phyloP scores from a whole-genome alignment of 2,888 invertebrate species.

The Caradrina kadenii region DNA sequence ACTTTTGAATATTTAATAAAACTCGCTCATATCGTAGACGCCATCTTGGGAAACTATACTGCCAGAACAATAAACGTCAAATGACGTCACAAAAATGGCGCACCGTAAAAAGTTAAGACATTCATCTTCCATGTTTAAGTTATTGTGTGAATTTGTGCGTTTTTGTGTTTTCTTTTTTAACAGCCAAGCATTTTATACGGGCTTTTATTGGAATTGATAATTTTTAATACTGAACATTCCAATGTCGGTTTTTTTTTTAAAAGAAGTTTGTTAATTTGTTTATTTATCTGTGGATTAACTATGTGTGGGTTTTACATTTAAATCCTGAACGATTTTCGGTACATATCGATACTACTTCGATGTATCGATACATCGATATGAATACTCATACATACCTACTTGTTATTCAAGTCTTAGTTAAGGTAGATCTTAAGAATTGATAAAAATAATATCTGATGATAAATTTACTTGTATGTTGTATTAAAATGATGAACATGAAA shows the following conservation, averaged over 20 bases:
- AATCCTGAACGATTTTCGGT: slow-evolving; percentile 61
- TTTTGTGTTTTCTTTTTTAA: slow-evolving; percentile 66
- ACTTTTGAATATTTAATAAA: slow-evolving; percentile 64
- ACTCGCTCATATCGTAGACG: slow-evolving; percentile 52
- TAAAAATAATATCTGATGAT: slow-evolving; percentile 90
- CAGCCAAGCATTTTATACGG: slow-evolving; percentile 60
- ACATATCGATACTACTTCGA: slow-evolving; percentile 65
- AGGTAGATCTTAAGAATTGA: slow-evolving; percentile 89
- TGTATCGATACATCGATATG: slow-evolving; percentile 63
- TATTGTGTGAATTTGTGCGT: slow-evolving; percentile 67
- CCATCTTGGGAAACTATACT: slow-evolving; percentile 62
- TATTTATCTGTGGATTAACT: slow-evolving; percentile 65
- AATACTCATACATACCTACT: slow-evolving; percentile 81
- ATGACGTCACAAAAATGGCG: slow-evolving; percentile 64
- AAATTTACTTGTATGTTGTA: slow-evolving; percentile 91
- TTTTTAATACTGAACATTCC: slow-evolving; percentile 65
- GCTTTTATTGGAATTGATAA: slow-evolving; percentile 67
- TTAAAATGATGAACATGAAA: slow-evolving; percentile 90
- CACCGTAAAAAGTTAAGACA: slow-evolving; percentile 61
- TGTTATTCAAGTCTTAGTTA: slow-evolving; percentile 89
- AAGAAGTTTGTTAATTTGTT: slow-evolving; percentile 67
- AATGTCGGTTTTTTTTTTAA: slow-evolving; percentile 57
- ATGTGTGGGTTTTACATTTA: slow-evolving; percentile 64
- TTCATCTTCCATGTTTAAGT: slow-evolving; percentile 67
- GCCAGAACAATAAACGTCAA: slow-evolving; percentile 62